These are phyloP conservation scores for Ursus arctos DNA, from an alignment of 2,113 vertebrate species.

Conservation along the genomic window DNA sequence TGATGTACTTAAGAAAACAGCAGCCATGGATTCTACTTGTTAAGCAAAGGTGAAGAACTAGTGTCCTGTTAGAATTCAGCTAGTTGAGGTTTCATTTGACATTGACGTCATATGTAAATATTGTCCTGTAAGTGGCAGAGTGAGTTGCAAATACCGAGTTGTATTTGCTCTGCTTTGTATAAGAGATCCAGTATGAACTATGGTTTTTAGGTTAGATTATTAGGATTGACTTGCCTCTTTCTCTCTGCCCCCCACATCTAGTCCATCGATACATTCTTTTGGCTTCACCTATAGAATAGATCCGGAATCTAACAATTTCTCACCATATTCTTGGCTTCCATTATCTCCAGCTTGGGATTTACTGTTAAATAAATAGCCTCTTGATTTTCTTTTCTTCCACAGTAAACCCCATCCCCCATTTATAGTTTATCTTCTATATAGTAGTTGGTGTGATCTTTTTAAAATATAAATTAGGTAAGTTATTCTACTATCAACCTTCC, in stretches of 20 bases:
- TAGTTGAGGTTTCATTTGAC: not conserved
- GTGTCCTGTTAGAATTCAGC: not conserved
- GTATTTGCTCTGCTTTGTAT: not conserved
- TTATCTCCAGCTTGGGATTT: not conserved
- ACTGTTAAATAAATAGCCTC: not conserved
- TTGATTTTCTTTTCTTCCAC: not conserved
- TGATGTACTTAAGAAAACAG: not conserved
- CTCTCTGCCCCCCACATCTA: not conserved
- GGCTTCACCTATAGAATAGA: not conserved
- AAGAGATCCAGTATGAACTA: not conserved
- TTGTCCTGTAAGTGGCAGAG: not conserved
- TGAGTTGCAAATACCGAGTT: not conserved
- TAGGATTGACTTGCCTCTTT: not conserved
- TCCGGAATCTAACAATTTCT: not conserved
- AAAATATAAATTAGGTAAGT: not conserved
- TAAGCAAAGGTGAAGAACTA: not conserved
- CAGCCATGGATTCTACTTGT: not conserved
- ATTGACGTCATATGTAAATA: not conserved
- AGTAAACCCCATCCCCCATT: not conserved
- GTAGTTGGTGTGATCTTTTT: not conserved
- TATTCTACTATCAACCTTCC: not conserved
- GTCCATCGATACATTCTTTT: not conserved
- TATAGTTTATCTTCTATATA: not conserved
- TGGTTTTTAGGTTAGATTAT: not conserved
- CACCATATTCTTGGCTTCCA: not conserved